Evolutionary conservation across 1,140 invertebrate genomes (phyloP), one percentile per base, ranked within the genome.

Genomic region (Pollicipes pollicipes): DNA sequence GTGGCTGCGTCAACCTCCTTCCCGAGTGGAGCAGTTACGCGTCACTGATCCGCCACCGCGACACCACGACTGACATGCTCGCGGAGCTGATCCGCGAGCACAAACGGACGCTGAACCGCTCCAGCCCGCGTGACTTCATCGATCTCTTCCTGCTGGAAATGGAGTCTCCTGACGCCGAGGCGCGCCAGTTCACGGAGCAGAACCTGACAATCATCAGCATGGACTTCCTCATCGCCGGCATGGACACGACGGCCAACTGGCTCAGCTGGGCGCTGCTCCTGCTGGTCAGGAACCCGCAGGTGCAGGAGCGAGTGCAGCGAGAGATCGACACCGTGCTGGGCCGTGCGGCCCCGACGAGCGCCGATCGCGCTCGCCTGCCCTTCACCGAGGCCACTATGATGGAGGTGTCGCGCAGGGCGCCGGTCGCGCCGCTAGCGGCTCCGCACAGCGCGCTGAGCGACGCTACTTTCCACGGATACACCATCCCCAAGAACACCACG

Each of bases 201-300:
- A 35, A 76, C 69, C 26, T 76, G 69, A 35, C 37, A 24, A 68
- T 69, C 21, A 58, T 72, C 31, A 32, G 76, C 30, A 69, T 72
- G 28, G 73, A 73, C 68, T 58, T 75, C 30, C 75, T 73, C 63
- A 17, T 58, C 26, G 73, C 73, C 66, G 76, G 76, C n/a, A 76
- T 78, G 37, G 82, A 83, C 69, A 92, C 90, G 0, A 91, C 89
- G 0, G 85, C 87, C 63, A 85, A 83, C 35, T 85, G 86, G 0
- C 76, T 93, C 4, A 84, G 87, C 72, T 89, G 91, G 79, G 82
- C 85, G 0, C 79, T 93, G 37, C 80, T 90, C 35, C 81, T 84
- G 26, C 83, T 89, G 76, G 77, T 87, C 0, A 78, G 86, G 66
- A 78, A 89, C 72, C 83, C 83, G 71, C 82, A 87, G 28, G 79